Evolutionary conservation across 2,888 invertebrate genomes (phyloP).

Genomic region (Thymelicus acteon): DNA sequence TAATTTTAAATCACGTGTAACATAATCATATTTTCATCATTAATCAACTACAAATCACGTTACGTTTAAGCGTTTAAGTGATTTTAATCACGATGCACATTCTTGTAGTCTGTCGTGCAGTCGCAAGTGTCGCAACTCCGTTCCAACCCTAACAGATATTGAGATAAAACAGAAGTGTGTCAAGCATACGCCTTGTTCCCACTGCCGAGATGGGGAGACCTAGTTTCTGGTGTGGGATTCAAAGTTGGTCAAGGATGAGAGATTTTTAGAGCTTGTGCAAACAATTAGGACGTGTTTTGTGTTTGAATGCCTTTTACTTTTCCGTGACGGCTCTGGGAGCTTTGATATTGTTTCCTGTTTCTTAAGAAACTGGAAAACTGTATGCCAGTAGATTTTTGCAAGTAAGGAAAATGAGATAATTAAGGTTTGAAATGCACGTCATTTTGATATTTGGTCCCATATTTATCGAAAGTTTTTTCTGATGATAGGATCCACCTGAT

Average conservation of each 20-base stretch:
- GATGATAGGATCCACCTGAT: no score
- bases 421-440: no score
- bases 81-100: no score
- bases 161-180: conserved; percentile 34
- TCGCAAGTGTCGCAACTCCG: background rate
- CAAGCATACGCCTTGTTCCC: conserved; percentile 30
- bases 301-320: conserved; percentile 5
- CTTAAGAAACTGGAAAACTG: background rate
- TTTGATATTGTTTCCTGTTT: background rate
- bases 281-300: conserved; percentile 30
- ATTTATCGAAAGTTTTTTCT: no score
- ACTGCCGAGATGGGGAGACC: conserved; percentile 30
- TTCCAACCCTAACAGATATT: conserved; percentile 29
- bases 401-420: no score
- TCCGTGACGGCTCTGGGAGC: background rate
- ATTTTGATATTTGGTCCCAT: no score
- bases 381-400: no score
- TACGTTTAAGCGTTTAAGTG: no score
- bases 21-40: no score
- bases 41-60: no score
- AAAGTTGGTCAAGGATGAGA: conserved; percentile 32
- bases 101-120: no score
- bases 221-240: conserved; percentile 31
- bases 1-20: no score
- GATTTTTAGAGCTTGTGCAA: conserved; percentile 31